Evolutionary conservation across 1,140 invertebrate genomes (phyloP), one percentile per base, ranked within the genome.

Genomic region (Solen grandis): DNA sequence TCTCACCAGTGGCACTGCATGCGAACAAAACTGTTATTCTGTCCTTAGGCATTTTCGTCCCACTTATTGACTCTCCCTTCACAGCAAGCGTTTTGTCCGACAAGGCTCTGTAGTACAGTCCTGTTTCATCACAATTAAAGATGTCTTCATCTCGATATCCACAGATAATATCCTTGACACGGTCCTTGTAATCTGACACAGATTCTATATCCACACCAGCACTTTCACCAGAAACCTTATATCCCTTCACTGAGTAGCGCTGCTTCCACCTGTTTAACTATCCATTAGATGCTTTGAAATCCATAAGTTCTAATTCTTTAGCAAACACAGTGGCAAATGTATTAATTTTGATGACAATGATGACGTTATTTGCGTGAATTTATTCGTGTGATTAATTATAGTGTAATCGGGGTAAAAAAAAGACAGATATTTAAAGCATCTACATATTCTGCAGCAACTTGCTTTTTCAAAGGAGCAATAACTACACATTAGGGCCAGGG

Each of bases 261-360:
- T 57, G 55, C 41, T 85, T 84, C 59, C 87, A 91, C 13, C 81
- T 80, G 10, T 85, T 84, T 57, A 90, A 73, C 90, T 89, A 91
- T 1, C 88, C 90, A 82, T 86, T 88, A 8, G 87, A 88, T 36
- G 88, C 85, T n/a, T 89, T 90, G 62, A 91, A 91, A 36, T 91
- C 86, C 35, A n/a, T 60, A 31, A 80, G 62, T 0, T 76, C 84
- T 14, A 91, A 73, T 41, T 85, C 83, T 29, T 83, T 75, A 27
- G 82, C 77, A 41, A 84, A 81, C 5, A n/a, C n/a, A n/a, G n/a
- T n/a, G n/a, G n/a, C n/a, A n/a, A n/a, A n/a, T n/a, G n/a, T n/a
- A n/a, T n/a, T n/a, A n/a, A n/a, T n/a, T n/a, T n/a, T n/a, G n/a
- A n/a, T n/a, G n/a, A n/a, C n/a, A n/a, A n/a, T n/a, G n/a, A n/a